Conservation (phyloP, 2,113 vertebrate species). For the Bubo bubo region DNA sequence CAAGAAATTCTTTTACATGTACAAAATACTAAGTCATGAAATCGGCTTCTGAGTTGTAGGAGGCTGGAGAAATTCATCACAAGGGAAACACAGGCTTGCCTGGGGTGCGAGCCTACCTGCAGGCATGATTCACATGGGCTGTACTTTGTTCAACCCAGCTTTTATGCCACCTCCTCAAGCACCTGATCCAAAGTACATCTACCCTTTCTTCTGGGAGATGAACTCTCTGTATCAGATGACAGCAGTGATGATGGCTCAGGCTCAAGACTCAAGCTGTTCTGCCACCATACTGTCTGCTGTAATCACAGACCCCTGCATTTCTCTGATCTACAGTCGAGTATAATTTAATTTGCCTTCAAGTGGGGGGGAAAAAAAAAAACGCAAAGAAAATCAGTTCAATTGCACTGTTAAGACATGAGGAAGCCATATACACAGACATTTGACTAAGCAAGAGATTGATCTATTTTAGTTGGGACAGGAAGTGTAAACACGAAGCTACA, state of each 20-base stretch:
- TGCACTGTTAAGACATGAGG: background rate
- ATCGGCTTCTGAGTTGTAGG: background rate
- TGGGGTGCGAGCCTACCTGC: background rate
- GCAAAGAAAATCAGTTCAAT: background rate
- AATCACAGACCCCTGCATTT: background rate
- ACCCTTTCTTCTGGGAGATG: background rate
- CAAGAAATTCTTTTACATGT: background rate
- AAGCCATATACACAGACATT: background rate
- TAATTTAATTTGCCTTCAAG: background rate
- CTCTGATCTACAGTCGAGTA: background rate
- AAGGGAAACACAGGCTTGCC: fast-evolving
- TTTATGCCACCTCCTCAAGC: background rate
- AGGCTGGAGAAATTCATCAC: background rate
- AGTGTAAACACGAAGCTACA: background rate
- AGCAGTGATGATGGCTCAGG: background rate
- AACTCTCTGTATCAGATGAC: background rate
- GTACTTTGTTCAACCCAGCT: background rate
- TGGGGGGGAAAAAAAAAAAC: background rate
- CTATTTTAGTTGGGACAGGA: background rate
- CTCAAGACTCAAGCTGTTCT: background rate
- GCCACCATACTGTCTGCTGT: background rate
- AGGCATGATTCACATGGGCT: fast-evolving
- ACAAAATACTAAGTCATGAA: background rate
- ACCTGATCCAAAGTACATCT: background rate
- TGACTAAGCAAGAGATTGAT: background rate